Evolutionary conservation across 2,888 invertebrate genomes (phyloP), one percentile per base, ranked within the genome.

Genomic region (Chrysomela aeneicollis): DNA sequence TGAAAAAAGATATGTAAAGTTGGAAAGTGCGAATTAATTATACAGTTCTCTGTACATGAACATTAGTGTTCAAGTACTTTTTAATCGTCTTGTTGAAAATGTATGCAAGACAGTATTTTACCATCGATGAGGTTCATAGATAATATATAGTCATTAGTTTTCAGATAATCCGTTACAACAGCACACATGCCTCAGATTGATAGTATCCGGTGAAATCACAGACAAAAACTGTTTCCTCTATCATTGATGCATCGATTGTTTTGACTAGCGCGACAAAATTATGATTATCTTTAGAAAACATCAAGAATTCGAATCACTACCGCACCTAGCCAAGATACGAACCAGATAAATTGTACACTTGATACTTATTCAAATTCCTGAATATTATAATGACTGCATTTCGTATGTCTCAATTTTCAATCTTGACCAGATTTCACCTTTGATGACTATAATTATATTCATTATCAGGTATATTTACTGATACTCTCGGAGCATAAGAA

Each of bases 201-300:
- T 55, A 58, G 61, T 61, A 63, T 67, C 66, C 63, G 63, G 66
- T 63, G 63, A 63, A 67, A 67, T 66, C 63, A 62, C 59, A 59
- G 35, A 22, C 42, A 42, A 42, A 55, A 21, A 15, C 12, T 42
- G 37, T 42, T 42, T 42, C 55, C 55, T 55, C 15, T 37, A 22
- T 10, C 21, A n/a, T 6, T 42, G 10, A 55, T 55, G 6, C n/a
- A 55, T 55, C 15, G n/a, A 15, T 42, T 12, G n/a, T 42, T 42
- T 37, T 37, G 19, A 55, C 8, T 55, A 17, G 22, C n/a, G 15
- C 4, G 42, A 42, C 42, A 42, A 42, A 15, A 42, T 42, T 42
- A n/a, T 42, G 42, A 42, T 42, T 42, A 10, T 42, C 42, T 42
- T 15, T 4, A 10, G 15, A 3, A 15, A 42, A 42, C 12, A 15